Evolutionary conservation across 2,113 vertebrate species (phyloP).

Genomic region (Globicephala melas): DNA sequence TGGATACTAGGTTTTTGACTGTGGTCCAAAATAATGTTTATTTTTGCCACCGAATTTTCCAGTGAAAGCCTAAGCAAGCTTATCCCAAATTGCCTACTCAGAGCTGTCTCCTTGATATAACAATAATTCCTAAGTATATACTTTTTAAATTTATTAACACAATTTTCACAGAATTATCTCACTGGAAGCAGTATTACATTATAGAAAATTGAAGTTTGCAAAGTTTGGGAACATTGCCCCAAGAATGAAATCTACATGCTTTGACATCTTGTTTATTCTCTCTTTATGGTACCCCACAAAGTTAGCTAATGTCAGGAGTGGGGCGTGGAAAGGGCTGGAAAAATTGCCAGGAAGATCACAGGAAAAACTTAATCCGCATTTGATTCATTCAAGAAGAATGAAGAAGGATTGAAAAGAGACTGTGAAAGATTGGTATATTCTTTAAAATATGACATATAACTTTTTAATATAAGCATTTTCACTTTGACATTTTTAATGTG

Average conservation of each 20-base stretch:
- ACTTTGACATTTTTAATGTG: constrained; percentile 28
- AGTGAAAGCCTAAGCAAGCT: not conserved
- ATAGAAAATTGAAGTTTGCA: not conserved
- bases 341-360: not conserved
- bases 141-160: not conserved
- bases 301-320: not conserved
- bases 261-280: not conserved
- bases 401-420: not conserved
- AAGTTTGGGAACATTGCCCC: not conserved
- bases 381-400: not conserved
- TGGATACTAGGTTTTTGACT: not conserved
- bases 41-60: not conserved
- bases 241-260: not conserved
- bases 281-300: not conserved
- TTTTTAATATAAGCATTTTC: constrained; percentile 10
- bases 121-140: not conserved
- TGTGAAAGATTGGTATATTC: not conserved
- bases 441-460: not conserved
- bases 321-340: not conserved
- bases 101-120: not conserved
- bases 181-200: not conserved
- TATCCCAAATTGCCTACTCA: not conserved
- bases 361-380: not conserved
- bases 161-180: not conserved
- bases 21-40: not conserved